Base-by-base conservation (phyloP, 2,797 vertebrate species). In the Sarcoramphus papa region DNA sequence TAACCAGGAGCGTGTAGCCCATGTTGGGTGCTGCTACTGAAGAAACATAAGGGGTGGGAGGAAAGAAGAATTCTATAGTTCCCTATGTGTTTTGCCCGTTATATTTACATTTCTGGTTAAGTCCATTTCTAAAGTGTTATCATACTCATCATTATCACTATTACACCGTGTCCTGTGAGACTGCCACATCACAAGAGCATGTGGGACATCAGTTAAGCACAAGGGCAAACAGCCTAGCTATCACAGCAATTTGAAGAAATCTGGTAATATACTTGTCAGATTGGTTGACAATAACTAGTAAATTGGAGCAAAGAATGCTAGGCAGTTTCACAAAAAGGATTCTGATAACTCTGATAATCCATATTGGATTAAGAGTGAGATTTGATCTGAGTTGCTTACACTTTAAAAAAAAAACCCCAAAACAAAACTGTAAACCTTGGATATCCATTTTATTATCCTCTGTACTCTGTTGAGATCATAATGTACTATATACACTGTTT, bases 391-490 rank as follows among this genome's bases (percentile, higher is more conserved):
- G 33, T 48, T 85, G 40, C 21, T 72, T 60, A 75, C 18, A 35
- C 9, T 51, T 85, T 9, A 51, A 67, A 65, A 90, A 7, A 56
- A 22, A n/a, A n/a, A n/a, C n/a, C n/a, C n/a, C n/a, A 63, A 37
- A 37, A 37, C 37, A 51, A 67, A 65, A 90, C 22, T 50, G 30
- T 60, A 88, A 95, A 77, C 47, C 14, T 59, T 76, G 54, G 56
- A 57, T 35, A 72, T 7, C 30, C 23, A 48, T 78, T 90, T 95
- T 79, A 70, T 79, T 57, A 79, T 40, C 25, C 65, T 81, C 48
- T 78, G 41, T 69, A 67, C 73, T 93, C 78, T 60, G 69, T 25
- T 85, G 73, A 91, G 88, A 94, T 90, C 93, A 70, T 92, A 79
- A 89, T 78, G 75, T 96, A 90, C 83, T 63, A 67, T 16, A 70